Base-by-base conservation (phyloP, 2,888 invertebrate species). In the Hemistola chrysoprasaria region DNA sequence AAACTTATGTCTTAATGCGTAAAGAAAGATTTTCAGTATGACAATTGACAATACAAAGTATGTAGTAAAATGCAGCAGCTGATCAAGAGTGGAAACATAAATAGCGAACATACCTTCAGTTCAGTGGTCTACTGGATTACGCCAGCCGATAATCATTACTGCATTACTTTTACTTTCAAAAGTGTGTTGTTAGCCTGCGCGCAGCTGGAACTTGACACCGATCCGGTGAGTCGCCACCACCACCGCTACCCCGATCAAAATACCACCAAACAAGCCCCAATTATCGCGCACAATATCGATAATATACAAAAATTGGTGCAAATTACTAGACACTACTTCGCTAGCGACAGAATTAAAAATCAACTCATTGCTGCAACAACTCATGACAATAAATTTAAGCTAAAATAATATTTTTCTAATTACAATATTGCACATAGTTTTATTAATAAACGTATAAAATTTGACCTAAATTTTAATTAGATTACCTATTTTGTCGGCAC, bases 301-400 rank as follows among this genome's bases (percentile, higher is more conserved):
- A 65, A 85, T 68, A 77, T 74, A 62, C 42, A 54, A 65, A 61
- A 82, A 55, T 65, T 73, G 59, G 31, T 68, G 65, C 52, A 79
- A 63, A 78, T 84, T 79, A 64, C 69, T 66, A 35, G 71, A 65
- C 46, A 85, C 56, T 55, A 87, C 71, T 71, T 87, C 81, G 59
- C 70, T 68, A 48, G 81, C 53, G 46, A 79, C 86, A 49, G 87
- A 78, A 75, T 76, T 79, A 56, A 75, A 72, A 56, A 87, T 51
- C 46, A 79, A 65, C 54, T 88, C 87, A 63, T 84, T 81, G 48
- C 86, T 81, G 53, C 87, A 88, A 76, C 87, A 88, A 83, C 71
- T 84, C 87, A 88, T 88, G 63, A 85, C 87, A 78, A 70, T 59
- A 36, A 42, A 26, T 26, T 56, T 51, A 53, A 43, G 48, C 40